Evolutionary conservation across 2,797 vertebrate species (phyloP).

Genomic region (Ptychadena robeensis): DNA sequence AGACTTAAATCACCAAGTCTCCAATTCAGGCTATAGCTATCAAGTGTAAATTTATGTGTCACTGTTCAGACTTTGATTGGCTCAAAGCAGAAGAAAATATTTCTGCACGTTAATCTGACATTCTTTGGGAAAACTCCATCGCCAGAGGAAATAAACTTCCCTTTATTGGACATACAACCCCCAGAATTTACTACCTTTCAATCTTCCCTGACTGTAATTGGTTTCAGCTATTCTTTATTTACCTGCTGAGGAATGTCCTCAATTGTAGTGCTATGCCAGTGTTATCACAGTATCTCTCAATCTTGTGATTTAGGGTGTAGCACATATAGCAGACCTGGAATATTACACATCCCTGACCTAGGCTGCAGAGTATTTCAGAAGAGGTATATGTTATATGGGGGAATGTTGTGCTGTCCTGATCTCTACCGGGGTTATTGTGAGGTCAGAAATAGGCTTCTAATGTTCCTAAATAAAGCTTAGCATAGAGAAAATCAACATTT

Average conservation of each 20-base stretch:
- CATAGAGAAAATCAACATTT: too few relatives aligned
- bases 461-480: not conserved
- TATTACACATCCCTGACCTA: not conserved
- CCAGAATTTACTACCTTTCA: slow-evolving; percentile 2
- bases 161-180: not conserved
- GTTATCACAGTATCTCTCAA: not conserved
- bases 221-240: not conserved
- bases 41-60: not conserved
- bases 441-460: not conserved
- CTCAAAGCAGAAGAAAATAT: not conserved
- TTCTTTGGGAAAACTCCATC: slow-evolving; percentile 34
- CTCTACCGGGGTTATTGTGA: not conserved
- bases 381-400: not conserved
- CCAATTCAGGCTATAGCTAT: slow-evolving; percentile 11
- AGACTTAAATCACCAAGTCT: slow-evolving; percentile 7
- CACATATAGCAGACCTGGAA: not conserved
- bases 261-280: not conserved
- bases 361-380: not conserved
- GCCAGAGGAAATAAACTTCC: slow-evolving; percentile 33
- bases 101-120: slow-evolving; percentile 9
- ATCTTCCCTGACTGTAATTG: not conserved
- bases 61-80: slow-evolving; percentile 1
- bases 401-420: too few relatives aligned
- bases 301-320: not conserved
- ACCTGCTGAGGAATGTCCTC: not conserved